Base-by-base conservation (phyloP, 2,888 invertebrate species). In the Eristalis tenax region DNA sequence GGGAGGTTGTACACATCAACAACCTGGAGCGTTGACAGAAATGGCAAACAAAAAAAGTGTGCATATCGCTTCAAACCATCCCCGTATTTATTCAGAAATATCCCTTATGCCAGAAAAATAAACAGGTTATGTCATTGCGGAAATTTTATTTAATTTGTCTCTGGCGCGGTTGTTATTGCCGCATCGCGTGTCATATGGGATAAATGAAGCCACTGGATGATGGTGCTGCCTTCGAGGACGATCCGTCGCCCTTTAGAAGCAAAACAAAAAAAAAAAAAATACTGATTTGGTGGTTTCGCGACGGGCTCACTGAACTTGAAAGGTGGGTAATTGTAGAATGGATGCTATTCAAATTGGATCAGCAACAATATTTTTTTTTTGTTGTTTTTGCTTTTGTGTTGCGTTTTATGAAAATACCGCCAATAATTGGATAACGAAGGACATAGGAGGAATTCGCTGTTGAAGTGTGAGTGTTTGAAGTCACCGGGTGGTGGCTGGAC, bases 281-380 rank as follows among this genome's bases (percentile, higher is more conserved):
- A 13, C 23, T 26, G 13, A 66, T 78, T 65, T 64, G 28, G 57
- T 68, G 76, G 75, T 75, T 75, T 78, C 70, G 70, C 63, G 86
- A 40, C 57, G 28, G 90, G 89, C 89, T 91, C 91, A 91, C 91
- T 92, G 92, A 92, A 92, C 91, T 91, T 91, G 91, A 92, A 92
- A 92, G 92, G 92, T 92, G 92, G 91, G 92, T 92, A 92, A 92
- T 92, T 92, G 92, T 91, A 92, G 92, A 92, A 69, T 71, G 83
- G 79, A 76, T 79, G 87, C 65, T 64, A 75, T 78, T 83, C 78
- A 83, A 86, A 83, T 87, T 87, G 79, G 79, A 87, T 83, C 87
- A 80, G 83, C 80, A 83, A 83, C 87, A 73, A 80, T 71, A 83
- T 79, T 78, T 74, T 87, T 87, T 76, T 78, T 74, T 86, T 87